Percentiles rank a stretch among this genome's conserved stretches.
Evolutionary conservation across 2,888 invertebrate species (phyloP).

Genomic region (Sphaeridia pumilis): DNA sequence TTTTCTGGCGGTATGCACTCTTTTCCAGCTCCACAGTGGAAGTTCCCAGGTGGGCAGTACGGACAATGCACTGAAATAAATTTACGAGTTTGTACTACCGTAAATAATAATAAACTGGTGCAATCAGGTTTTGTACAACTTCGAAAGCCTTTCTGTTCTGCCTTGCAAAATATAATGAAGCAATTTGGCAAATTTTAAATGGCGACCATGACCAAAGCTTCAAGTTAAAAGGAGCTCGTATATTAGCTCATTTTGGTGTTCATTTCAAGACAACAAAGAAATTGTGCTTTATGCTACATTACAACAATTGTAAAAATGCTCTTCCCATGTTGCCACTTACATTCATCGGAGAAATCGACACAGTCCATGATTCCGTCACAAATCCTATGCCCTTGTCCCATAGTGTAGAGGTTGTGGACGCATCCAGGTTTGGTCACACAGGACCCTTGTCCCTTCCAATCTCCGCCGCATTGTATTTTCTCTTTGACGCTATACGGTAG

Average conservation of each 20-base stretch:
- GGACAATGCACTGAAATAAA: conserved; percentile 46
- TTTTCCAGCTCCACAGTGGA: conserved; percentile 64
- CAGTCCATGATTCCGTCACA: conserved; percentile 83
- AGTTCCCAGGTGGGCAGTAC: conserved; percentile 57
- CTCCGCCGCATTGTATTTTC: conserved; percentile 39
- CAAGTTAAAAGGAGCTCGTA: no score
- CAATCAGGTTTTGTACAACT: neutral
- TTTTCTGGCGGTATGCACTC: conserved; percentile 58
- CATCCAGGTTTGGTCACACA: conserved; percentile 72
- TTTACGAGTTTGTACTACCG: no score
- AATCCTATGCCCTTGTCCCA: conserved; percentile 61
- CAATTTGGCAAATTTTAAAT: no score
- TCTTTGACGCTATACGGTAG: conserved; percentile 58
- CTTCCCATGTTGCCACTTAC: no score
- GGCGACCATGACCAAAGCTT: no score
- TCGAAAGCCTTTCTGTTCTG: neutral
- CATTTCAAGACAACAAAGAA: no score
- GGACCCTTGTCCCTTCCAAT: conserved; percentile 59
- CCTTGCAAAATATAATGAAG: no score
- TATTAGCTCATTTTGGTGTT: no score
- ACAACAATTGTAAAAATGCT: no score
- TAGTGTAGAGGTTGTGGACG: conserved; percentile 57
- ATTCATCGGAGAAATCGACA: conserved; percentile 58
- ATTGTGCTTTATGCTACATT: no score
- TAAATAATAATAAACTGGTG: no score